Percentiles rank a stretch among this genome's conserved stretches.
These are phyloP conservation scores for Styela plicata DNA, from an alignment of 23 tunicate genomes.

Conservation along the genomic window DNA sequence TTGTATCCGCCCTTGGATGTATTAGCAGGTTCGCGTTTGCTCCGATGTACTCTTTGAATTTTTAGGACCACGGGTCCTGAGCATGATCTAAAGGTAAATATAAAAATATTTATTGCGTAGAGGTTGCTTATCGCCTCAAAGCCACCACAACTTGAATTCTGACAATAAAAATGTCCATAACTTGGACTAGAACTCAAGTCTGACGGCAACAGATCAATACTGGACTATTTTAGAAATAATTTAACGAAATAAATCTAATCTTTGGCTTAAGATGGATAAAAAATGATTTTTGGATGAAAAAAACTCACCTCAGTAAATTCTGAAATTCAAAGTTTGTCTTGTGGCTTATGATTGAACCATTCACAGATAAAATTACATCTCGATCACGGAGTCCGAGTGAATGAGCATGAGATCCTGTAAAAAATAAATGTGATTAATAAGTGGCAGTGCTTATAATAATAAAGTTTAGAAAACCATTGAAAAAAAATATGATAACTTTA, in stretches of 20 bases:
- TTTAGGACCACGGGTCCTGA: neutral
- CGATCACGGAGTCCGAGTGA: neutral
- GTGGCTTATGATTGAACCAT: neutral
- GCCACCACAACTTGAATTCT: no score
- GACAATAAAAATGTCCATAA: no score
- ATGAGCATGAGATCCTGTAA: constrained; percentile 1
- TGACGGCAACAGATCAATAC: no score
- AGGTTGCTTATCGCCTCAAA: no score
- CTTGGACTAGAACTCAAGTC: no score
- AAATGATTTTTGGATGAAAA: neutral
- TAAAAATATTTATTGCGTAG: no score
- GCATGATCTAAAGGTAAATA: neutral
- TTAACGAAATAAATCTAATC: no score
- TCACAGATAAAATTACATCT: neutral
- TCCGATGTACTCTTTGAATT: neutral
- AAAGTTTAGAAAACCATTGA: no score
- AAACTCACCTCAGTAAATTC: neutral
- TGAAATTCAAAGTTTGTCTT: neutral
- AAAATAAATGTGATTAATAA: no score
- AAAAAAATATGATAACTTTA: no score
- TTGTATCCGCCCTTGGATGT: neutral
- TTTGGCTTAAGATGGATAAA: neutral
- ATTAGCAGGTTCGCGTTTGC: neutral
- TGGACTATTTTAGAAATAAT: no score
- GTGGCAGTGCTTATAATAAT: no score